These are phyloP conservation scores for Melikaiella ostensackeni DNA, from an alignment of 2,888 invertebrate species.

Conservation along the genomic window DNA sequence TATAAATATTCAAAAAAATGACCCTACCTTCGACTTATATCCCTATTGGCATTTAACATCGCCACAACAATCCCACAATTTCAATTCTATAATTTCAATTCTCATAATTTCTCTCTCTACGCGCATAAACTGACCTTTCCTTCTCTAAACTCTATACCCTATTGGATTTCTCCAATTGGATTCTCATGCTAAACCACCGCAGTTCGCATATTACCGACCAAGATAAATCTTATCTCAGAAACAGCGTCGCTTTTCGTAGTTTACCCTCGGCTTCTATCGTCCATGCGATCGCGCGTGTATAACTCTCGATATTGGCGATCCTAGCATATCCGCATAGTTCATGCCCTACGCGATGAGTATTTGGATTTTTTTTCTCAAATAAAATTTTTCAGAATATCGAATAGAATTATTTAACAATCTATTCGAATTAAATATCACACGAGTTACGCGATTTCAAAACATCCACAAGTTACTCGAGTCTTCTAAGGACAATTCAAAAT, in stretches of 20 bases:
- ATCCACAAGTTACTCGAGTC: background rate
- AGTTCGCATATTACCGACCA: conserved; percentile 19
- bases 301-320: conserved; percentile 32
- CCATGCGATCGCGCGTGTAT: conserved; percentile 1
- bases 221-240: conserved; percentile 35
- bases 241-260: conserved; percentile 27
- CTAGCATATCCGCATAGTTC: conserved; percentile 25
- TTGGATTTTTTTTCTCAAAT: background rate
- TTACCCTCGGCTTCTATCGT: conserved; percentile 10
- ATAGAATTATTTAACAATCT: background rate
- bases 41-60: conserved; percentile 18
- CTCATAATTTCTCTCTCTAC: conserved; percentile 33
- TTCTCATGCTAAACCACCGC: conserved; percentile 32
- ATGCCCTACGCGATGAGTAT: background rate
- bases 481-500: too few relatives aligned
- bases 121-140: conserved; percentile 6
- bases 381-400: background rate
- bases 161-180: conserved; percentile 34
- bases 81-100: conserved; percentile 32
- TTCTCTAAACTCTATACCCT: background rate
- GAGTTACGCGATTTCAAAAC: background rate
- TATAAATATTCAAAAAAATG: background rate
- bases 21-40: background rate
- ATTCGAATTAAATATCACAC: too few relatives aligned
- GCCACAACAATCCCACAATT: conserved; percentile 28